Percentiles rank a stretch among this genome's conserved stretches.
Evolutionary conservation across 2,888 invertebrate species (phyloP).

Genomic region (Scaptomyza cyrtandrae): DNA sequence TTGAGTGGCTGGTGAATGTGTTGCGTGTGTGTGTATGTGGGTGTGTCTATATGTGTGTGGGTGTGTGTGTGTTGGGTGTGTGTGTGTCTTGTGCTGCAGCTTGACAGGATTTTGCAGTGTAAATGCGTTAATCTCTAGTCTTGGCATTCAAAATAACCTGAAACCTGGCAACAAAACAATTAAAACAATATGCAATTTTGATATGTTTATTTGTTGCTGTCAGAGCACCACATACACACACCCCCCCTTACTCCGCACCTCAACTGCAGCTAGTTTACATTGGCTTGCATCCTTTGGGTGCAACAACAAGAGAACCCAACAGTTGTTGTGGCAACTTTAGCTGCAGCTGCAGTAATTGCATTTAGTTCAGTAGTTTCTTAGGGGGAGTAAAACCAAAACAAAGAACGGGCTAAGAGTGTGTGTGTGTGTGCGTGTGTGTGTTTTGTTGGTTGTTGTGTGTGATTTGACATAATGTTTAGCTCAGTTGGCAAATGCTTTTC

Average conservation of each 20-base stretch:
- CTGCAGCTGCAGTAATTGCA: conserved; percentile 65
- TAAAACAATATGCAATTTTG: conserved; percentile 79
- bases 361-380: conserved; percentile 52
- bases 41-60: neutral
- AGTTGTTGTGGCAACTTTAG: conserved; percentile 33
- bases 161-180: conserved; percentile 77
- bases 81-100: conserved; percentile 16
- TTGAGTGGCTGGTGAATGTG: neutral
- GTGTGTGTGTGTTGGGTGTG: conserved; percentile 2
- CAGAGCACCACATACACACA: neutral
- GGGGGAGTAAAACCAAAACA: neutral
- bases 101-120: conserved; percentile 70
- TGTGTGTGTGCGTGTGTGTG: conserved; percentile 4
- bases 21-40: conserved; percentile 4
- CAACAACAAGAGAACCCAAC: neutral
- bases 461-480: conserved; percentile 45
- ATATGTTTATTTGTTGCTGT: conserved; percentile 75
- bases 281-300: conserved; percentile 47
- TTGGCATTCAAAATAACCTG: conserved; percentile 74
- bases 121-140: conserved; percentile 79
- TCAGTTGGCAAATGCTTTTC: conserved; percentile 50
- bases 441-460: neutral
- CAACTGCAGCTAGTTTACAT: conserved; percentile 62
- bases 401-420: neutral
- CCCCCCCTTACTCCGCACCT: neutral